Evolutionary conservation across 2,797 vertebrate species (phyloP), one percentile per base, ranked within the genome.

Genomic region (Intellagama lesueurii): DNA sequence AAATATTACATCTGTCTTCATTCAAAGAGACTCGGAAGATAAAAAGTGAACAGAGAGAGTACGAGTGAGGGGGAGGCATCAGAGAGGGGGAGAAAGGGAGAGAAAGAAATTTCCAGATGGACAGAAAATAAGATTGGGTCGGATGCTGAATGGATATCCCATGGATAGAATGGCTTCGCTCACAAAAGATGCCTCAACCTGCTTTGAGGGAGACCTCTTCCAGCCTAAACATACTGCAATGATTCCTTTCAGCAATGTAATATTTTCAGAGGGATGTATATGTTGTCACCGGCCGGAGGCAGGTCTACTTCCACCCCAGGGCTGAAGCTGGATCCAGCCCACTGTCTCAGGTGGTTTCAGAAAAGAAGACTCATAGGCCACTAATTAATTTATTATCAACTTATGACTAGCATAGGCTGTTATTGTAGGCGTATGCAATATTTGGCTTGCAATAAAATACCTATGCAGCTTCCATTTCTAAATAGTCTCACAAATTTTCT

Each of bases 1-100:
- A 87, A 72, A 70, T 22, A 26, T 72, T 87, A 72, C 69, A 19
- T 44, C 75, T 73, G 79, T 81, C 78, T 87, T 73, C 49, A 81
- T 28, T 35, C 86, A 14, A 4, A 60, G 52, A 17, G 12, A 56
- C 9, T 56, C 52, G 11, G 1, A 82, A 26, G 32, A 40, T 24
- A 5, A 30, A 12, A 44, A 24, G 19, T 40, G 56, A n/a, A 16
- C 17, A 44, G 35, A 66, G 35, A 32, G 32, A 44, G 35, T 30
- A 52, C 16, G 28, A 28, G 52, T 30, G 32, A 85, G 6, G 35
- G 30, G 19, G 30, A 28, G 44, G 16, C 30, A 84, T 3, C 4
- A 52, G 30, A 72, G 22, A 83, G 47, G 40, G 26, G 7, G 28
- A 68, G 14, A 44, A 81, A 66, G 35, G 30, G 7, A 19, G 7